Evolutionary conservation across 2,797 vertebrate species (phyloP).

Genomic region (Mormyrops boulengeri): DNA sequence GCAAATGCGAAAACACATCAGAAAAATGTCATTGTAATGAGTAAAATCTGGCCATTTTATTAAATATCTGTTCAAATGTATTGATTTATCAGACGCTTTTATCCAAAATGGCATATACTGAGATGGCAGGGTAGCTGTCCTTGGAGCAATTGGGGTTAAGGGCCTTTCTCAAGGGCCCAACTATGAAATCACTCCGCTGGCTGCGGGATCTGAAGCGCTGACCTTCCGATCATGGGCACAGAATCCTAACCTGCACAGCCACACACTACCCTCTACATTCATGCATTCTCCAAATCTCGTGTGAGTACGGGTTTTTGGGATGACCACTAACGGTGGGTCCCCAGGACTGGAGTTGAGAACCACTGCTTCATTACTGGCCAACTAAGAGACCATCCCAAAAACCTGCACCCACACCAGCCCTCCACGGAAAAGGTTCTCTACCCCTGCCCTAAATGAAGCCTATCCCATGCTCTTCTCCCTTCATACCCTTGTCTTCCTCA

Average conservation of each 20-base stretch:
- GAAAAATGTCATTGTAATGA: background rate
- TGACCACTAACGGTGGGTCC: background rate
- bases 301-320: background rate
- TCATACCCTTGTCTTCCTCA: constrained; percentile 33
- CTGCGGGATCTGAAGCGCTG: background rate
- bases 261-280: background rate
- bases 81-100: background rate
- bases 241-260: background rate
- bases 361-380: background rate
- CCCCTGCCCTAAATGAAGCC: background rate
- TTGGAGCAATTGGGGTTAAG: background rate
- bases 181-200: background rate
- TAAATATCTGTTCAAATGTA: background rate
- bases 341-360: background rate
- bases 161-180: background rate
- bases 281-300: background rate
- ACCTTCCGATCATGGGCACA: background rate
- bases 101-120: background rate
- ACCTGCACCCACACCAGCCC: background rate
- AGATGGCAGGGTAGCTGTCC: background rate
- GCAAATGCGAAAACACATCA: background rate
- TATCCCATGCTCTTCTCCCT: background rate
- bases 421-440: background rate
- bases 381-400: background rate
- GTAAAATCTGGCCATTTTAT: background rate